Evolutionary conservation across 2,797 vertebrate genomes (phyloP).

Genomic region (Benthosema pterotum): DNA sequence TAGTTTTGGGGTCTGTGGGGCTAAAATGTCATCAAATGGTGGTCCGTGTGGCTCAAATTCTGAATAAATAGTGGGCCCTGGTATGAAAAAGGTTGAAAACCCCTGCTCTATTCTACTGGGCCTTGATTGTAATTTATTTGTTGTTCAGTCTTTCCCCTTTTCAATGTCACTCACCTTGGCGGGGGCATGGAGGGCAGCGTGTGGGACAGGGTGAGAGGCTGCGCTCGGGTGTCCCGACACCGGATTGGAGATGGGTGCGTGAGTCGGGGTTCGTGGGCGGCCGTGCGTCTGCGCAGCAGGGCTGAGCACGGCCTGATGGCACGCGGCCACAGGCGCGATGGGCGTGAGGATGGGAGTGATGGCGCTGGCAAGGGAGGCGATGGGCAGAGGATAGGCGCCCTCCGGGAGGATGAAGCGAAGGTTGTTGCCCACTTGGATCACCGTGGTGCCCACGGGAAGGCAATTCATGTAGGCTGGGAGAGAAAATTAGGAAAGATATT

Average conservation of each 20-base stretch:
- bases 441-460: slow-evolving; percentile 66
- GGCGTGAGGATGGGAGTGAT: slow-evolving; percentile 58
- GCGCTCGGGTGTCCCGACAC: slow-evolving; percentile 25
- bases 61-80: no score
- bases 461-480: slow-evolving; percentile 66
- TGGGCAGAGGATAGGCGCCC: slow-evolving; percentile 67
- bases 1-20: no score
- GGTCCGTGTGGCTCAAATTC: no score
- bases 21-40: no score
- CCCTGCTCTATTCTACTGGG: no score
- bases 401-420: slow-evolving; percentile 80
- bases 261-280: slow-evolving; percentile 43
- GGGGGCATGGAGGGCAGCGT: slow-evolving; percentile 43
- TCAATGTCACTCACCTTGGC: slow-evolving; percentile 65
- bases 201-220: slow-evolving; percentile 19
- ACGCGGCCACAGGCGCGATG: slow-evolving; percentile 30
- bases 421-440: slow-evolving; percentile 73
- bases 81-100: no score
- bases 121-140: no score
- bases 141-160: not conserved
- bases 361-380: slow-evolving; percentile 50
- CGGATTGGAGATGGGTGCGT: slow-evolving; percentile 9
- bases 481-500: not conserved
- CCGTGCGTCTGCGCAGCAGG: slow-evolving; percentile 36
- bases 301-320: slow-evolving; percentile 8